A percentile compares a stretch with the other conserved stretches of the same genome.
Conservation (phyloP, 2,113 vertebrate species). For the Oxygymnocypris stewartii region DNA sequence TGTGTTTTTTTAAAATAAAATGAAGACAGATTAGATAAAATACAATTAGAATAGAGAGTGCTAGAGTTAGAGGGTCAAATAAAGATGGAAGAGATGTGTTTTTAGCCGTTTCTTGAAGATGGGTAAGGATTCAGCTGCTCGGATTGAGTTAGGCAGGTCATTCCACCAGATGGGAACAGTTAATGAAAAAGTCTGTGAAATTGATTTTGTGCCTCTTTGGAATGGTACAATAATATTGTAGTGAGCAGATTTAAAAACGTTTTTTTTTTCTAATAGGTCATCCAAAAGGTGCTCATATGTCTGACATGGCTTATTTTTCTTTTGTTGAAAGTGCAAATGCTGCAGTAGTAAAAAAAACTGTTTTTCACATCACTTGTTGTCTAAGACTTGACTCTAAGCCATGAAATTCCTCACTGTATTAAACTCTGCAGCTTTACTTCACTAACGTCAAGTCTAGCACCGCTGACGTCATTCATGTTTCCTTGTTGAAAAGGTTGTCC, state of each 20-base stretch:
- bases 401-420: constrained; percentile 27
- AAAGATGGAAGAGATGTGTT: too few relatives aligned
- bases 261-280: not conserved
- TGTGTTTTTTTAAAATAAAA: too few relatives aligned
- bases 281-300: not conserved
- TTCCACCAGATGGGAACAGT: too few relatives aligned
- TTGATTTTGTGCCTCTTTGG: too few relatives aligned
- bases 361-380: constrained; percentile 16
- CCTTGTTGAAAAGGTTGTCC: not conserved
- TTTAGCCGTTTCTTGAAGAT: too few relatives aligned
- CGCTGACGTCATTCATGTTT: constrained; percentile 46
- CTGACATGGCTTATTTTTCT: not conserved
- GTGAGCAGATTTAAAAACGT: not conserved
- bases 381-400: not conserved
- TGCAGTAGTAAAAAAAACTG: not conserved
- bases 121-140: too few relatives aligned
- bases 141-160: too few relatives aligned
- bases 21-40: too few relatives aligned
- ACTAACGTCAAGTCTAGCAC: not conserved
- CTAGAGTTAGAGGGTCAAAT: too few relatives aligned
- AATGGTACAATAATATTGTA: not conserved
- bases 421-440: constrained; percentile 59
- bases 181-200: too few relatives aligned
- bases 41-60: too few relatives aligned
- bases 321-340: not conserved